Conservation (phyloP, 2,113 vertebrate species). For the Alexandromys fortis region DNA sequence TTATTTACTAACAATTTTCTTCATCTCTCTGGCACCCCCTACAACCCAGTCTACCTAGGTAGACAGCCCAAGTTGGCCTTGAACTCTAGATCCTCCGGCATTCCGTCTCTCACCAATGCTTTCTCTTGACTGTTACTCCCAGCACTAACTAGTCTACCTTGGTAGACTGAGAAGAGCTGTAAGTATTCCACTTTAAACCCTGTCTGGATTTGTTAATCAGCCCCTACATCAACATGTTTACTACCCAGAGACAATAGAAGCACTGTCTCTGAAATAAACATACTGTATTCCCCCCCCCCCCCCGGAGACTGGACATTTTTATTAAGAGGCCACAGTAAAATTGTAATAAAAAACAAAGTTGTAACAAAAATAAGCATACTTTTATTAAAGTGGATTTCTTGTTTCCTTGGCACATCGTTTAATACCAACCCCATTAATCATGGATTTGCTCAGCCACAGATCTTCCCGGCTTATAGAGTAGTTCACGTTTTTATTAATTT, state of each 20-base stretch:
- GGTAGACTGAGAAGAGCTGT: background rate
- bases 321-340: conserved; percentile 32
- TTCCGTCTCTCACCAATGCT: background rate
- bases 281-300: background rate
- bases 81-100: background rate
- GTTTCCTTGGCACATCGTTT: background rate
- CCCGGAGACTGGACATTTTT: conserved; percentile 14
- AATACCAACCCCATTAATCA: background rate
- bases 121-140: background rate
- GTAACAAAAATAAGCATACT: conserved; percentile 15
- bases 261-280: conserved; percentile 34
- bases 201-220: conserved; percentile 11
- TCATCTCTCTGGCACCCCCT: background rate
- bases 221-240: background rate
- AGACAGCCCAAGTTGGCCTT: background rate
- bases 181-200: conserved; percentile 54
- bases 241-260: conserved; percentile 13
- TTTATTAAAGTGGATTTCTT: conserved; percentile 5
- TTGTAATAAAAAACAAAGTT: background rate
- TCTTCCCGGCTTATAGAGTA: conserved; percentile 48
- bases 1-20: background rate
- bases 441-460: conserved; percentile 22
- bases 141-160: background rate
- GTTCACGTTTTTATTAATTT: conserved; percentile 58
- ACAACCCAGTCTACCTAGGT: background rate